These are phyloP conservation scores for Bombus difficillimus DNA, from an alignment of 1,140 invertebrate genomes.

Conservation along the genomic window DNA sequence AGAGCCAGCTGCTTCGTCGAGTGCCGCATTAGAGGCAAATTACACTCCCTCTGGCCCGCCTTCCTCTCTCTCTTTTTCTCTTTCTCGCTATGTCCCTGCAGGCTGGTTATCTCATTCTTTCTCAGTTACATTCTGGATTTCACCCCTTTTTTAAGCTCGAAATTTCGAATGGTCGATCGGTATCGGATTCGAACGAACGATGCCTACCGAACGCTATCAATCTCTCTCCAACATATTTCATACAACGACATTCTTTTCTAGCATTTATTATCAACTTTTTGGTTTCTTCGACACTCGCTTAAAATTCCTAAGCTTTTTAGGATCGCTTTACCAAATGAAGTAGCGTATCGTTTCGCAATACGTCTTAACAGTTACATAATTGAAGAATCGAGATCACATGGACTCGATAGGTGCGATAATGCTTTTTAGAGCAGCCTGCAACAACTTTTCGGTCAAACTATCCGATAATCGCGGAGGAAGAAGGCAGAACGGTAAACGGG, in stretches of 20 bases:
- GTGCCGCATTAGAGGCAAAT: constrained; percentile 71
- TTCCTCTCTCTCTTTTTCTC: constrained; percentile 29
- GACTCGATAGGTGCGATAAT: neutral
- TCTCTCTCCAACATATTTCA: too few species aligned
- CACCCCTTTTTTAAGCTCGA: neutral
- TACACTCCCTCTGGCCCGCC: constrained; percentile 51
- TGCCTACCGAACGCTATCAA: neutral
- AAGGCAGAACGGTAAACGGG: neutral
- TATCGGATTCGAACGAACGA: constrained; percentile 1
- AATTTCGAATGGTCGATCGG: constrained; percentile 42
- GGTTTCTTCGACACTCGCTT: too few species aligned
- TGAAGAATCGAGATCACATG: neutral
- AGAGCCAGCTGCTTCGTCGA: constrained; percentile 68
- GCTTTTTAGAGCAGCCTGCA: too few species aligned
- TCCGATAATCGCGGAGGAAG: neutral
- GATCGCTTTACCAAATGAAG: too few species aligned
- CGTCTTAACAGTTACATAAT: fast-evolving
- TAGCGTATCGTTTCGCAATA: too few species aligned
- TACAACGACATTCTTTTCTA: fast-evolving
- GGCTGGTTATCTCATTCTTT: constrained; percentile 4
- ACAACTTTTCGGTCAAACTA: neutral
- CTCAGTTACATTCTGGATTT: neutral
- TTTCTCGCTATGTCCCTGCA: neutral
- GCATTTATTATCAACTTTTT: too few species aligned
- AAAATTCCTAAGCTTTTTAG: too few species aligned